phyloP scores from a whole-genome alignment of 2,113 vertebrate species.

The Tenebrosternarchus preto region DNA sequence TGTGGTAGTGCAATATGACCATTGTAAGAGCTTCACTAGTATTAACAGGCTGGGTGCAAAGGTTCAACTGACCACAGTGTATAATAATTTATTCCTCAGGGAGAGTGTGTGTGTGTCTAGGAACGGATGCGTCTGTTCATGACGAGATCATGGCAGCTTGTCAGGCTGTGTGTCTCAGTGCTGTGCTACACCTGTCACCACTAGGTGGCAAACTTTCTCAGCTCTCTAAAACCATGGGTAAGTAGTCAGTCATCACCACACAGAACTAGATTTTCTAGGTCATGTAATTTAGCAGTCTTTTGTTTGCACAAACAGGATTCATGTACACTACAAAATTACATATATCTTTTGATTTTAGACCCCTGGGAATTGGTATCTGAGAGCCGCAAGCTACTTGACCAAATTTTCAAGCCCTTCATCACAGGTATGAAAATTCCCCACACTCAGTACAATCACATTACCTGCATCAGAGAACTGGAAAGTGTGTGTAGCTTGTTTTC shows the following conservation, averaged over 20 bases:
- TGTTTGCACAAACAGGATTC: no score
- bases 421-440: constrained; percentile 62
- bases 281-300: no score
- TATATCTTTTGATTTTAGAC: constrained; percentile 50
- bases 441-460: no score
- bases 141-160: constrained; percentile 77
- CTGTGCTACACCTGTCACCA: constrained; percentile 47
- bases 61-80: no score
- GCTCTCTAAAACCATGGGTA: constrained; percentile 47
- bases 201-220: constrained; percentile 47
- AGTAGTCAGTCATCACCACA: constrained; percentile 4
- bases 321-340: no score
- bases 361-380: constrained; percentile 72
- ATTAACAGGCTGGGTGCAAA: no score
- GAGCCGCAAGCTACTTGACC: constrained; percentile 73
- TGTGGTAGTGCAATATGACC: not conserved
- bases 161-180: constrained; percentile 72
- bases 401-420: constrained; percentile 75
- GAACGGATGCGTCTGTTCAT: constrained; percentile 63
- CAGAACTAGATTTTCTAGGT: no score
- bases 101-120: constrained; percentile 76
- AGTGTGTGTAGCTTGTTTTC: no score
- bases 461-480: no score
- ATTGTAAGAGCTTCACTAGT: not conserved
- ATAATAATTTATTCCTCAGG: constrained; percentile 55